These are phyloP conservation scores for Euphysa ruthae DNA, from an alignment of 30 jellyfish, hydroid and myxozoan species.

Conservation along the genomic window DNA sequence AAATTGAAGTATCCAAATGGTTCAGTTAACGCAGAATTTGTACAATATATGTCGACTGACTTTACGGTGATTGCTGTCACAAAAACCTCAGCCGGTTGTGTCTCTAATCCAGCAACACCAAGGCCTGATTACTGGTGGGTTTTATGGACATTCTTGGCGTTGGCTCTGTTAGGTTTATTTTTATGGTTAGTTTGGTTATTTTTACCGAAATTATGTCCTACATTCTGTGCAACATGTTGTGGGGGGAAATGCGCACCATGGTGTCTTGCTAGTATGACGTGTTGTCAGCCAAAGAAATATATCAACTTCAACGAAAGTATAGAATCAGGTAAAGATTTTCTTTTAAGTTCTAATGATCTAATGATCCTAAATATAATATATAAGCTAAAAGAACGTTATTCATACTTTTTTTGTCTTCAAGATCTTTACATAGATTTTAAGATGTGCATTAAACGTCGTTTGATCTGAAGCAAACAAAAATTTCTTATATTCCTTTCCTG, in stretches of 20 bases:
- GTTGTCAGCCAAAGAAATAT: background rate
- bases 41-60: conserved; percentile 51
- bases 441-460: too few relatives aligned
- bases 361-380: too few relatives aligned
- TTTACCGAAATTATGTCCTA: conserved; percentile 76
- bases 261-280: conserved; percentile 67
- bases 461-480: too few relatives aligned
- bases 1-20: background rate
- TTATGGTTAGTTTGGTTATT: conserved; percentile 84
- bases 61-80: conserved; percentile 29
- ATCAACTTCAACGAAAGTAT: too few relatives aligned
- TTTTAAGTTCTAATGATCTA: too few relatives aligned
- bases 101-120: background rate
- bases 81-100: background rate
- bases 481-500: too few relatives aligned
- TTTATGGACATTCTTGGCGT: conserved; percentile 42
- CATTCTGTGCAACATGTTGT: conserved; percentile 39
- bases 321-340: too few relatives aligned
- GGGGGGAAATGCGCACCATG: conserved; percentile 42
- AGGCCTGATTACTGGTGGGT: conserved; percentile 74
- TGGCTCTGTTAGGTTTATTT: conserved; percentile 59
- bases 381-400: too few relatives aligned
- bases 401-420: too few relatives aligned
- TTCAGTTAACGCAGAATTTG: conserved; percentile 18
- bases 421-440: too few relatives aligned